These are phyloP conservation scores for Pluvianellus socialis DNA, from an alignment of 2,113 vertebrate species.

Conservation along the genomic window DNA sequence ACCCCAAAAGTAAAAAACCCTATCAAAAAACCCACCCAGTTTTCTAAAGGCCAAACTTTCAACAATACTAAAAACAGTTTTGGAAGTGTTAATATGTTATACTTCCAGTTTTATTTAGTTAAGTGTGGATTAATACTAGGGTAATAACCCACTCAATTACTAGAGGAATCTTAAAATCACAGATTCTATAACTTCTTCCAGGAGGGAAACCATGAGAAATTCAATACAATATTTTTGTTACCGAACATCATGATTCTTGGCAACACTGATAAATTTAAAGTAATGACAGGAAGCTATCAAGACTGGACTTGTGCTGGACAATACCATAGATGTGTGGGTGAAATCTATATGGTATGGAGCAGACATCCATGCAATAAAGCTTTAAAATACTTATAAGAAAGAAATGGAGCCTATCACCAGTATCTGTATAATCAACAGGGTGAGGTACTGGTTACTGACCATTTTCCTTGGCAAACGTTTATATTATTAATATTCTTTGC, in stretches of 20 bases:
- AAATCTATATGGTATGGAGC: neutral
- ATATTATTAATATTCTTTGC: neutral
- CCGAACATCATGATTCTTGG: neutral
- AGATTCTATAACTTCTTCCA: neutral
- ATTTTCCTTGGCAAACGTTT: neutral
- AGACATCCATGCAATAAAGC: neutral
- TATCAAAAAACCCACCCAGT: fast-evolving
- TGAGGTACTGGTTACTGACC: neutral
- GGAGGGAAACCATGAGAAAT: neutral
- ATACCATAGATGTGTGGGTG: neutral
- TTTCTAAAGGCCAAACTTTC: neutral
- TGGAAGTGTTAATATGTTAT: neutral
- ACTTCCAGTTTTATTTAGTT: neutral
- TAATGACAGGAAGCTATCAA: neutral
- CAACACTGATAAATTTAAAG: neutral
- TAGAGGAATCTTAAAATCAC: neutral
- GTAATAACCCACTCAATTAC: neutral
- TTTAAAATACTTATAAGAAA: neutral
- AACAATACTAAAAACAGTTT: neutral
- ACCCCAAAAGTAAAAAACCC: fast-evolving
- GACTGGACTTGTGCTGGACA: neutral
- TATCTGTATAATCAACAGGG: neutral
- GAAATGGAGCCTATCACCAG: neutral
- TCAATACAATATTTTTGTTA: neutral
- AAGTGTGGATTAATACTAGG: neutral